Evolutionary conservation across 2,797 vertebrate genomes (phyloP).

Genomic region (Oreochromis grahami): DNA sequence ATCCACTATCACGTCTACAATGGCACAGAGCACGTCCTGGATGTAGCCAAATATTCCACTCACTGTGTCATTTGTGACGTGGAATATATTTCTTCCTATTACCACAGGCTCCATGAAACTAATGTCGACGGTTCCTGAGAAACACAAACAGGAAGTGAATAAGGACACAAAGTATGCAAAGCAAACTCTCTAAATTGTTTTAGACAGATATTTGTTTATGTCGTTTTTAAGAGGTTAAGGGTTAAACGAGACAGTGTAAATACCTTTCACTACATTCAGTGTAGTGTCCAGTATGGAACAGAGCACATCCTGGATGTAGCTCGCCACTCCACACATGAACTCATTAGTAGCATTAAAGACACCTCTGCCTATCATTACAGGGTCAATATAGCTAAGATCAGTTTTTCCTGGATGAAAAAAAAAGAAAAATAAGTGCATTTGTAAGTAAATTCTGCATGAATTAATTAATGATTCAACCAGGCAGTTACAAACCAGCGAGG

Average conservation of each 20-base stretch:
- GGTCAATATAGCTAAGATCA: slow-evolving; percentile 61
- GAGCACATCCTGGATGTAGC: slow-evolving; percentile 46
- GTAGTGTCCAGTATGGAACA: slow-evolving; percentile 50
- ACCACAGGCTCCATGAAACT: slow-evolving; percentile 60
- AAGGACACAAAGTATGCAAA: background rate
- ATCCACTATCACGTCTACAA: slow-evolving; percentile 44
- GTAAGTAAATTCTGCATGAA: background rate
- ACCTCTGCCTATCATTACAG: slow-evolving; percentile 57
- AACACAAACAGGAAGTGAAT: background rate
- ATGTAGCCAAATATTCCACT: slow-evolving; percentile 29
- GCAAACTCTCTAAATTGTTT: background rate
- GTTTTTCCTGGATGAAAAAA: slow-evolving; percentile 39
- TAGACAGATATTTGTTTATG: background rate
- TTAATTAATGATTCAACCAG: background rate
- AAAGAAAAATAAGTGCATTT: background rate
- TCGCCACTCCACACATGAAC: slow-evolving; percentile 24
- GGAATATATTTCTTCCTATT: slow-evolving; percentile 45
- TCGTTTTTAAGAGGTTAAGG: background rate
- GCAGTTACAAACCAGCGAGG: background rate
- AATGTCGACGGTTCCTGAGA: slow-evolving; percentile 49
- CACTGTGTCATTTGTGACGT: slow-evolving; percentile 14
- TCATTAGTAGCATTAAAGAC: slow-evolving; percentile 45
- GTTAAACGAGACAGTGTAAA: background rate
- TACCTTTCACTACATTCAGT: slow-evolving; percentile 60
- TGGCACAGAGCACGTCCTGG: slow-evolving; percentile 21